Conservation (phyloP, 2,113 vertebrate genomes). For the Centrocercus urophasianus region DNA sequence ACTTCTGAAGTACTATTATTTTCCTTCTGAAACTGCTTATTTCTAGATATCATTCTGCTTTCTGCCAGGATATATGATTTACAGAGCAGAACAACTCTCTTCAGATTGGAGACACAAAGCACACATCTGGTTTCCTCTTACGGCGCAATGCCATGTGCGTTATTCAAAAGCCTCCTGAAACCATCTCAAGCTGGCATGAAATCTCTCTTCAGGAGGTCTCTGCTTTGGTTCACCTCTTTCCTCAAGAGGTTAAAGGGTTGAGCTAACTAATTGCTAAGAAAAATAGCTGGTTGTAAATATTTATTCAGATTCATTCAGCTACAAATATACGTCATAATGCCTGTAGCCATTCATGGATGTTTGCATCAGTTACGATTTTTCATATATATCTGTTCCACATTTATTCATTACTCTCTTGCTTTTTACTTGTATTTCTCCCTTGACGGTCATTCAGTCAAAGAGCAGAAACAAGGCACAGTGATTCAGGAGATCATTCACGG, state of each 20-base stretch:
- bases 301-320: not conserved
- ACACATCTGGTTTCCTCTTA: not conserved
- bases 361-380: constrained; percentile 6
- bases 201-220: not conserved
- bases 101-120: not conserved
- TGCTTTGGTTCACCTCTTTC: not conserved
- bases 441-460: not conserved
- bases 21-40: not conserved
- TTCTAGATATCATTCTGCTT: not conserved
- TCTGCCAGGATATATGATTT: constrained; percentile 1
- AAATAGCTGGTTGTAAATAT: not conserved
- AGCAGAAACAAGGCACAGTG: not conserved
- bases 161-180: not conserved
- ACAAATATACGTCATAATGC: not conserved
- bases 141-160: not conserved
- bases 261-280: not conserved
- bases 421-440: not conserved
- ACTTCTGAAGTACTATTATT: not conserved
- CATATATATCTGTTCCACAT: not conserved
- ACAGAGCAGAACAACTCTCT: not conserved
- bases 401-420: not conserved
- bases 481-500: not conserved
- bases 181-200: not conserved
- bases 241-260: not conserved
- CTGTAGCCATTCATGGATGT: not conserved